Percentiles rank a stretch among this genome's conserved stretches.
Evolutionary conservation across 2,113 vertebrate species (phyloP).

Genomic region (Plectropomus leopardus): DNA sequence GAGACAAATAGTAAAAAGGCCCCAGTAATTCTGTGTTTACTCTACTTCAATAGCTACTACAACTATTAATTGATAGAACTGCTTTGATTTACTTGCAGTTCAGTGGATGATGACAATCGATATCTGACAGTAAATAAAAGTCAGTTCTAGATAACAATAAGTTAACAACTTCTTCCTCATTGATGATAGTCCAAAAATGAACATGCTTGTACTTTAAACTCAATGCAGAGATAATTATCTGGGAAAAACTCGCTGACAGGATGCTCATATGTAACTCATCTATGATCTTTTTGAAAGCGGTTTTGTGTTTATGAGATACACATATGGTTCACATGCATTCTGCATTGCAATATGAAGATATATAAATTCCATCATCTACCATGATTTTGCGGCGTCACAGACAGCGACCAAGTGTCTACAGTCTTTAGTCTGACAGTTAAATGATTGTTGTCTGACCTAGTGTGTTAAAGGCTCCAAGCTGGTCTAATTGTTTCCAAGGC

Average conservation of each 20-base stretch:
- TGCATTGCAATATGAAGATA: background rate
- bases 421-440: background rate
- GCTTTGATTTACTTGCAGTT: conserved; percentile 1
- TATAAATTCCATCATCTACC: background rate
- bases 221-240: conserved; percentile 28
- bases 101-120: background rate
- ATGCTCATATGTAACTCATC: conserved; percentile 29
- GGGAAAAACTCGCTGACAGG: background rate
- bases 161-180: background rate
- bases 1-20: conserved; percentile 5
- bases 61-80: background rate
- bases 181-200: conserved; percentile 13
- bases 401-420: background rate
- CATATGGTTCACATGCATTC: conserved; percentile 52
- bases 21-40: conserved; percentile 21
- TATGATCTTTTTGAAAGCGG: conserved; percentile 31
- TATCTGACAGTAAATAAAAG: background rate
- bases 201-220: conserved; percentile 5
- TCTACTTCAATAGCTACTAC: conserved; percentile 40
- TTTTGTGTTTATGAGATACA: conserved; percentile 50
- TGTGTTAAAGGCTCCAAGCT: background rate
- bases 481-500: too few species aligned
- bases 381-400: conserved; percentile 10
- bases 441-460: too few species aligned
- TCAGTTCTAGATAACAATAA: background rate